phyloP scores from a whole-genome alignment of 2,888 invertebrate genomes.

The Athripsodes cinereus region DNA sequence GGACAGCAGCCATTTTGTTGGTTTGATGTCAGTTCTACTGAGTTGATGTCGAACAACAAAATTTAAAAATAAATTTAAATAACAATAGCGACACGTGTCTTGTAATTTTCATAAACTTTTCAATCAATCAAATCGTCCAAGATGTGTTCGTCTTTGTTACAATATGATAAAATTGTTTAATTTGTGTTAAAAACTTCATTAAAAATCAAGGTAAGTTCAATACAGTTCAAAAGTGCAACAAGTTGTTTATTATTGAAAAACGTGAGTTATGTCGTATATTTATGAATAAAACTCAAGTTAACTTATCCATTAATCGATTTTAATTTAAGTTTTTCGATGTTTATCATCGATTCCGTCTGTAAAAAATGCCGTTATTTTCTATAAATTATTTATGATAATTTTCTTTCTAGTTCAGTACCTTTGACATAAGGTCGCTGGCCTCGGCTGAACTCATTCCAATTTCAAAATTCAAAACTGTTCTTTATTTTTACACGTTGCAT shows the following conservation, averaged over 20 bases:
- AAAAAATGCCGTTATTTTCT: background rate
- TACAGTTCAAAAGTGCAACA: conserved; percentile 4
- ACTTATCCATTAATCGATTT: background rate
- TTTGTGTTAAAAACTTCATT: no score
- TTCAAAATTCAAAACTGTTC: background rate
- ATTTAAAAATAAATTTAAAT: no score
- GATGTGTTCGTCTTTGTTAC: no score
- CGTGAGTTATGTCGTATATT: background rate
- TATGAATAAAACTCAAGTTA: background rate
- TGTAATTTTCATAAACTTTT: background rate
- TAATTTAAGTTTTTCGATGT: background rate
- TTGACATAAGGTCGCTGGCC: conserved; percentile 18
- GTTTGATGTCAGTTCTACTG: conserved; percentile 8
- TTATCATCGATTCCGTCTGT: background rate
- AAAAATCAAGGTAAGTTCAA: conserved; percentile 6
- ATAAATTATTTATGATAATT: background rate
- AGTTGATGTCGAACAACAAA: no score
- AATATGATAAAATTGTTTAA: no score
- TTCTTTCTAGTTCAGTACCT: conserved; percentile 11
- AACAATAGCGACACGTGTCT: background rate
- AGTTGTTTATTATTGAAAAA: conserved; percentile 11
- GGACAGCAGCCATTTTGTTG: conserved; percentile 13
- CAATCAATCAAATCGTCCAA: no score
- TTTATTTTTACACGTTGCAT: background rate
- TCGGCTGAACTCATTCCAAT: background rate